Evolutionary conservation across 2,797 vertebrate genomes (phyloP).

Genomic region (Hypotaenidia okinawae): DNA sequence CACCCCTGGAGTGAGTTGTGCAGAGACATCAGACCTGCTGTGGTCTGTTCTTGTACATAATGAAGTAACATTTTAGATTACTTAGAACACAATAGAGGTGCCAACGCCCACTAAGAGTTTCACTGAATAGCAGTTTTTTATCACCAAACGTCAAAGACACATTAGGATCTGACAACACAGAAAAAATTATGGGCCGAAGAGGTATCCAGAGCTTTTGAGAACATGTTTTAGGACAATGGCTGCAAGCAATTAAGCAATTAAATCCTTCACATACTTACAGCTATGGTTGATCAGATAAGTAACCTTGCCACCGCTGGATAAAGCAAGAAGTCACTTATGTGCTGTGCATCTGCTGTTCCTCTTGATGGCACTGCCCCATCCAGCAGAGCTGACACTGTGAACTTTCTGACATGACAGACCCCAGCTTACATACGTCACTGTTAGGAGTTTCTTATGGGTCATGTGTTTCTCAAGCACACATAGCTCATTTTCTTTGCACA

Average conservation of each 20-base stretch:
- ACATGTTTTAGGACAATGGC: not conserved
- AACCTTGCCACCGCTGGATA: not conserved
- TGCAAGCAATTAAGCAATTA: not conserved
- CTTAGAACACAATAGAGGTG: not conserved
- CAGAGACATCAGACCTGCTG: not conserved
- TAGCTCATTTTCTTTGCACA: not conserved
- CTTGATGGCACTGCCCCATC: not conserved
- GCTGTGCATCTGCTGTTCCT: not conserved
- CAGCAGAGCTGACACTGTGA: not conserved
- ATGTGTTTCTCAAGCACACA: fast-evolving
- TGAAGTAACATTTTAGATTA: not conserved
- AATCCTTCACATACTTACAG: not conserved
- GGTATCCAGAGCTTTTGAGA: not conserved
- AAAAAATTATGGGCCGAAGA: not conserved
- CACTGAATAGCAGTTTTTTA: not conserved
- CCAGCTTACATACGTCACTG: fast-evolving
- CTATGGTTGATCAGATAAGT: not conserved
- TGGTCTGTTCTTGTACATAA: not conserved
- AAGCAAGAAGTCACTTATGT: not conserved
- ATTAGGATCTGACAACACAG: not conserved
- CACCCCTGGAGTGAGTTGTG: fast-evolving
- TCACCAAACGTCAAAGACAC: not conserved
- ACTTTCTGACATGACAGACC: not conserved
- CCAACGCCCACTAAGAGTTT: not conserved
- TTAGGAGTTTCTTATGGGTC: not conserved